Percentiles rank a stretch among this genome's conserved stretches.
phyloP scores from a whole-genome alignment of 1,140 invertebrate genomes.

The Anoplophora glabripennis region DNA sequence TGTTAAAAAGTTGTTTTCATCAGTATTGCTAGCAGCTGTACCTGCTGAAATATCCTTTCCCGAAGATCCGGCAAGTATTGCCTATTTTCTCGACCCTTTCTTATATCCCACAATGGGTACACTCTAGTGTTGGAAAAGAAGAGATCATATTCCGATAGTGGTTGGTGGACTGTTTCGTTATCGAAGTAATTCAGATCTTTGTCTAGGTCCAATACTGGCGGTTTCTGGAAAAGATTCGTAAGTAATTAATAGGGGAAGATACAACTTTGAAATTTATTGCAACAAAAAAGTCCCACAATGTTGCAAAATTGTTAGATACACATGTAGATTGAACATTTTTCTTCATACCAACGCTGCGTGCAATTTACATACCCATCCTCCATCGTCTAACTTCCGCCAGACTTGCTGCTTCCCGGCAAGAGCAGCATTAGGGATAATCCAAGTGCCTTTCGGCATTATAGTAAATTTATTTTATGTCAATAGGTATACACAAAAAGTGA shows the following conservation, averaged over 20 bases:
- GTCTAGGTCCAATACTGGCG: conserved; percentile 19
- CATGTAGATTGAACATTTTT: too few species aligned
- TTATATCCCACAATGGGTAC: conserved; percentile 39
- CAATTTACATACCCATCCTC: conserved; percentile 29
- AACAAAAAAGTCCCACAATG: too few species aligned
- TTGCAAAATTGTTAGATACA: too few species aligned
- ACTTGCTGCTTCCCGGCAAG: conserved; percentile 29
- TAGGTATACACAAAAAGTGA: too few species aligned
- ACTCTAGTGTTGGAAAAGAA: conserved; percentile 42
- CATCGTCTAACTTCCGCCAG: conserved; percentile 29
- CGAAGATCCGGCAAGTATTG: conserved; percentile 35
- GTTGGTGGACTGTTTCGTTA: conserved; percentile 23
- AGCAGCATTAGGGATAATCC: conserved; percentile 27
- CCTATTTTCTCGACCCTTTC: conserved; percentile 39
- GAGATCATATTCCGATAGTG: conserved; percentile 36
- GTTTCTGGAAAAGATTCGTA: too few species aligned
- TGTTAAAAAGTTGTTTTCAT: too few species aligned
- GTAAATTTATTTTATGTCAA: too few species aligned
- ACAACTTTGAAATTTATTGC: too few species aligned
- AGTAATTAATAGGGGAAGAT: too few species aligned
- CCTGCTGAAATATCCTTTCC: conserved; percentile 43
- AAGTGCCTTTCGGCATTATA: conserved; percentile 17
- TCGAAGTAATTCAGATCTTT: conserved; percentile 40
- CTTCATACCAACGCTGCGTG: not conserved
- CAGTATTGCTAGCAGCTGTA: conserved; percentile 21